Conservation (phyloP, 2,113 vertebrate genomes). For the Phylloscopus trochilus region DNA sequence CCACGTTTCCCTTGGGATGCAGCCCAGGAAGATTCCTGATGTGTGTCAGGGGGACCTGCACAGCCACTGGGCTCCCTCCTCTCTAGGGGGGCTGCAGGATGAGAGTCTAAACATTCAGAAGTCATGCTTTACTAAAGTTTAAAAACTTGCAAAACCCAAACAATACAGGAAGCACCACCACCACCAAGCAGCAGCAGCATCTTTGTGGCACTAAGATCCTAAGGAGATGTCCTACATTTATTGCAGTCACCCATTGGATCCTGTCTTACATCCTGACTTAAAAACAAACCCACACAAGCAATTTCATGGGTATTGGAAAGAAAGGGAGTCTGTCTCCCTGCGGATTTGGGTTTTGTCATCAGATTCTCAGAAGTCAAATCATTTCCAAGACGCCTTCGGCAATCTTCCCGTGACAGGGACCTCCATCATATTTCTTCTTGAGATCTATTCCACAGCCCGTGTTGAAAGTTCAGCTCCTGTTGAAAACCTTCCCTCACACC, state of each 20-base stretch:
- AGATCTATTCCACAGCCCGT: background rate
- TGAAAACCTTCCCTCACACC: background rate
- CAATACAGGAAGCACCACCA: background rate
- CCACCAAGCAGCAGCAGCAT: background rate
- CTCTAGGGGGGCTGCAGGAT: background rate
- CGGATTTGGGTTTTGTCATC: background rate
- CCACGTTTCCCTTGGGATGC: accelerated
- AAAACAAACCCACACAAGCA: background rate
- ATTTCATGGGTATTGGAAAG: background rate
- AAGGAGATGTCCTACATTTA: background rate
- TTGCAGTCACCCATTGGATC: background rate
- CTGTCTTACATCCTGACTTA: background rate
- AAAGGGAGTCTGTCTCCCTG: background rate
- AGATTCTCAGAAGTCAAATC: background rate
- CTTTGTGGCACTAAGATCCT: background rate
- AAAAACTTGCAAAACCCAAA: background rate
- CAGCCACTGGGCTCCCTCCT: background rate
- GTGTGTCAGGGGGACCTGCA: background rate
- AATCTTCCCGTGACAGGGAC: background rate
- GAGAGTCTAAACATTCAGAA: background rate
- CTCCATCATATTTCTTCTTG: background rate
- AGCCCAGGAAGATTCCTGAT: background rate
- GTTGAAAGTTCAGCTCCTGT: background rate
- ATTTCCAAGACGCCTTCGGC: background rate
- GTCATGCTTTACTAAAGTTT: background rate